Evolutionary conservation across 2,113 vertebrate genomes (phyloP).

Genomic region (Propithecus coquereli): DNA sequence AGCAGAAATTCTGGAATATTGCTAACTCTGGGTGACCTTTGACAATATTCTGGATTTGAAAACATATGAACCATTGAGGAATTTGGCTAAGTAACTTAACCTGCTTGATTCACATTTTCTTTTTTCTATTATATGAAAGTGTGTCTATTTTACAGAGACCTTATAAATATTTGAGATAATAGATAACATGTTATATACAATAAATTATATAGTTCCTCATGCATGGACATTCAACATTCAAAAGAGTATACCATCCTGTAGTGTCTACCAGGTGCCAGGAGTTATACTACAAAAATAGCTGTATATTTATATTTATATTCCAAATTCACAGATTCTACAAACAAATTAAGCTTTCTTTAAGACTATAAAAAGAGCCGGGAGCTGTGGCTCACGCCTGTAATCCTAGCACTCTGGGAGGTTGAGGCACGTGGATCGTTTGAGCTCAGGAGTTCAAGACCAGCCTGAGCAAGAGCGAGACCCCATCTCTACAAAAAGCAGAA

Average conservation of each 20-base stretch:
- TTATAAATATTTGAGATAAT: not conserved
- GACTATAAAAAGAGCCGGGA: not conserved
- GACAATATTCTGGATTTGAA: not conserved
- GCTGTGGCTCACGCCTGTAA: too few species aligned
- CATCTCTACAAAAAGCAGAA: too few species aligned
- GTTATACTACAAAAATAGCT: not conserved
- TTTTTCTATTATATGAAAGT: not conserved
- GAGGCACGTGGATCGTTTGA: too few species aligned
- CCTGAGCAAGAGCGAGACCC: too few species aligned
- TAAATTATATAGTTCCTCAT: not conserved
- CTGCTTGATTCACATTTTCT: not conserved
- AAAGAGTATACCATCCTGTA: not conserved
- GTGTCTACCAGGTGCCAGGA: not conserved
- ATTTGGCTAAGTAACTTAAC: not conserved
- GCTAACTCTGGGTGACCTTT: not conserved
- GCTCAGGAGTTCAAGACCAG: too few species aligned
- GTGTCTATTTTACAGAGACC: not conserved
- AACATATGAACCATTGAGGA: not conserved
- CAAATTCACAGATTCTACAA: not conserved
- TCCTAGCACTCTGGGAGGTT: too few species aligned
- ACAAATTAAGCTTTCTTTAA: not conserved
- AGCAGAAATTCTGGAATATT: not conserved
- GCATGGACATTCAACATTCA: not conserved
- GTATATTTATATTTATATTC: not conserved
- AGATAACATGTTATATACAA: not conserved